These are phyloP conservation scores for Cricetomys ansorgei DNA, from an alignment of 2,113 vertebrate genomes.

Conservation along the genomic window DNA sequence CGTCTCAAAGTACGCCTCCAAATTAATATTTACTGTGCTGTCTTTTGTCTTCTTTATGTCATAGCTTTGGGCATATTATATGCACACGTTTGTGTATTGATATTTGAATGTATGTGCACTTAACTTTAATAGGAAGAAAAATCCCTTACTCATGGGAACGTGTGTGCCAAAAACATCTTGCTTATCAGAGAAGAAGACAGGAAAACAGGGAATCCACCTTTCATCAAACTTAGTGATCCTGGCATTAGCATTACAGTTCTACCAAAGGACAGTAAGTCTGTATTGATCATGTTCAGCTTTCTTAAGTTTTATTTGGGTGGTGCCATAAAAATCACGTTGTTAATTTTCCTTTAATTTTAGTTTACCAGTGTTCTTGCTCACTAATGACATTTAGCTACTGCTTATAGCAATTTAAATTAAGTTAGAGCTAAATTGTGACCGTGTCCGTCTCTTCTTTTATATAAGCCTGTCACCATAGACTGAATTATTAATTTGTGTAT, in stretches of 20 bases:
- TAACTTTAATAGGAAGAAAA: constrained; percentile 93
- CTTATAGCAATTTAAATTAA: constrained; percentile 52
- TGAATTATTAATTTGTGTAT: background rate
- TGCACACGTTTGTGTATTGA: constrained; percentile 44
- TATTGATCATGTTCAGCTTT: background rate
- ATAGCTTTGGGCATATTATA: constrained; percentile 2
- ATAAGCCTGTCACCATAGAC: background rate
- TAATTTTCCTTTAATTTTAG: constrained; percentile 45
- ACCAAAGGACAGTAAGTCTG: constrained; percentile 94
- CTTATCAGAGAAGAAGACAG: constrained; percentile 97
- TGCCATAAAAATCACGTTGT: constrained; percentile 55
- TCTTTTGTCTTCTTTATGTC: constrained; percentile 11
- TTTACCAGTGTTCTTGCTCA: constrained; percentile 59
- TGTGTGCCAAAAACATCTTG: constrained; percentile 97
- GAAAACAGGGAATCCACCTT: constrained; percentile 93
- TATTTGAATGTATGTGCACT: constrained; percentile 69
- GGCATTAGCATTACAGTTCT: constrained; percentile 96
- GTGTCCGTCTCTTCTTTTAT: constrained; percentile 3
- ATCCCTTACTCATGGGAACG: constrained; percentile 94
- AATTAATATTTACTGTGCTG: constrained; percentile 36
- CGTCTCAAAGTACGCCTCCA: constrained; percentile 17
- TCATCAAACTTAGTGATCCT: constrained; percentile 98
- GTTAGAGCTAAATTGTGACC: background rate
- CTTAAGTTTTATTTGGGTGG: constrained; percentile 18
- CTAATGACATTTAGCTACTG: constrained; percentile 14